Conservation (phyloP, 2,797 vertebrate species). For the Dallia pectoralis region DNA sequence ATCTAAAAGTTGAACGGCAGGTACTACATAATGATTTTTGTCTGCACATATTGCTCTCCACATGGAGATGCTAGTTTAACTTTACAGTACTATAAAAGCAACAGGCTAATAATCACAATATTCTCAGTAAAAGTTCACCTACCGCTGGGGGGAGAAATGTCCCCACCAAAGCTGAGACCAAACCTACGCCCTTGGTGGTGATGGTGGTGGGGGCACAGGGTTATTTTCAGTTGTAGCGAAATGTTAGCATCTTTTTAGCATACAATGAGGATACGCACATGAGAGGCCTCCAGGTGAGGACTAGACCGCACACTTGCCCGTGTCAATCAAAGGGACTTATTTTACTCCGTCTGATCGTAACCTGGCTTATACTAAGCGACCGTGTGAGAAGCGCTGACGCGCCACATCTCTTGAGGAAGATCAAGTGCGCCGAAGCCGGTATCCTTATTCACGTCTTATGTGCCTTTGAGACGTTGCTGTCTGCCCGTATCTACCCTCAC, state of each 20-base stretch:
- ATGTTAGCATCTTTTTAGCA: constrained; percentile 17
- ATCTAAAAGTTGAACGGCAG: too few relatives aligned
- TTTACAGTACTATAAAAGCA: too few relatives aligned
- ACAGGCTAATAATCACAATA: too few relatives aligned
- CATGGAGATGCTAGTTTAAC: too few relatives aligned
- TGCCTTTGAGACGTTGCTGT: background rate
- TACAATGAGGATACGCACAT: constrained; percentile 33
- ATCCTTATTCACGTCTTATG: background rate
- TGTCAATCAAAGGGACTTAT: constrained; percentile 44
- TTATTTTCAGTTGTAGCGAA: background rate
- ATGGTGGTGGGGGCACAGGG: background rate
- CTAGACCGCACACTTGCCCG: constrained; percentile 34
- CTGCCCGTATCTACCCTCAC: too few relatives aligned
- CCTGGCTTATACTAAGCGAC: constrained; percentile 11
- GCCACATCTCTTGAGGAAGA: constrained; percentile 10
- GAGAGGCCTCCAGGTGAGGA: constrained; percentile 33
- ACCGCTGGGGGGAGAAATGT: too few relatives aligned
- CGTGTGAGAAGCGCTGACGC: constrained; percentile 14
- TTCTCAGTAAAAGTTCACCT: too few relatives aligned
- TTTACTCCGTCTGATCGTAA: constrained; percentile 39
- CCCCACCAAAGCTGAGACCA: too few relatives aligned
- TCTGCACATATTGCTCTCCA: too few relatives aligned
- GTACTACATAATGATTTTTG: too few relatives aligned
- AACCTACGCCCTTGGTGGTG: too few relatives aligned
- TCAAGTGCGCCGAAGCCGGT: constrained; percentile 12